Percentiles rank a stretch among this genome's conserved stretches.
These are phyloP conservation scores for Raja brachyura DNA, from an alignment of 2,113 vertebrate species.

Conservation along the genomic window DNA sequence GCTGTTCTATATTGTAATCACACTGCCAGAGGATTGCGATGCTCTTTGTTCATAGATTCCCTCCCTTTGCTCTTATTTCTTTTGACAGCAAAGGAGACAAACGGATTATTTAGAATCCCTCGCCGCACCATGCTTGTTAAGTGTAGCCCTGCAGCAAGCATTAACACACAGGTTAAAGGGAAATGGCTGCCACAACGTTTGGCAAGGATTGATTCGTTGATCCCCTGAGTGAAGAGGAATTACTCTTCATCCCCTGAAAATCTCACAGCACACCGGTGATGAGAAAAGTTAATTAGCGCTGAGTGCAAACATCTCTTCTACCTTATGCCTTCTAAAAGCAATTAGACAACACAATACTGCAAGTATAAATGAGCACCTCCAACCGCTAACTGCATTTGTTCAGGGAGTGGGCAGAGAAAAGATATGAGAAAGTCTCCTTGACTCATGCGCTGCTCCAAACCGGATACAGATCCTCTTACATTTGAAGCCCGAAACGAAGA, in stretches of 20 bases:
- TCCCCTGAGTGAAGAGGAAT: neutral
- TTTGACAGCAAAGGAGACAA: neutral
- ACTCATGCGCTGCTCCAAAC: neutral
- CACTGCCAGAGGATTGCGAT: neutral
- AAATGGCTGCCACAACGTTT: neutral
- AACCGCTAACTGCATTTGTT: neutral
- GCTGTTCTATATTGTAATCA: neutral
- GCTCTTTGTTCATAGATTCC: too few relatives aligned
- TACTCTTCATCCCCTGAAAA: neutral
- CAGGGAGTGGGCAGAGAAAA: neutral
- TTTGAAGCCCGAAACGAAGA: neutral
- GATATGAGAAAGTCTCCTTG: neutral
- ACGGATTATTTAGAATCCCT: neutral
- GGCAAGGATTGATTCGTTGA: neutral
- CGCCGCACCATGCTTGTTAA: neutral
- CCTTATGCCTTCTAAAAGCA: neutral
- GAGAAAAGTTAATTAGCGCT: neutral
- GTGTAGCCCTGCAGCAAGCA: neutral
- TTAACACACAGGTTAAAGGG: neutral
- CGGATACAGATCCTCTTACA: neutral
- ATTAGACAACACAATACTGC: neutral
- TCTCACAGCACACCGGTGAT: neutral
- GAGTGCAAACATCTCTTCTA: neutral
- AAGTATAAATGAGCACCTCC: neutral
- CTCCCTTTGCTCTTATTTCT: neutral